These are phyloP conservation scores for Athene cunicularia DNA, from an alignment of 2,113 vertebrate genomes.

Conservation along the genomic window DNA sequence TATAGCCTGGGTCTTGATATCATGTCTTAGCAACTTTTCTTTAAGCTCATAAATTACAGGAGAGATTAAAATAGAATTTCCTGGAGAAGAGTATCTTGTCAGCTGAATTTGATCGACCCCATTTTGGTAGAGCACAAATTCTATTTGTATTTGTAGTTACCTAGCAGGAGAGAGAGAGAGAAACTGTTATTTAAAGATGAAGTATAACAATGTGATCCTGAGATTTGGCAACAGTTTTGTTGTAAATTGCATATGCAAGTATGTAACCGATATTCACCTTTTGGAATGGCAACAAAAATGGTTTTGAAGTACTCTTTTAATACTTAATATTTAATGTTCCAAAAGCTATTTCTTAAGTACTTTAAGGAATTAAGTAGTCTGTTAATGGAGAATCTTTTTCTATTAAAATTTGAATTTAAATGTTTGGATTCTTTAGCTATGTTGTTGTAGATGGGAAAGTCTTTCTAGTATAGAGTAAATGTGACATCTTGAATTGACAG, in stretches of 20 bases:
- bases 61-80: constrained; percentile 53
- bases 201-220: background rate
- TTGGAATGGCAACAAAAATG: background rate
- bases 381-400: background rate
- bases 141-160: constrained; percentile 38
- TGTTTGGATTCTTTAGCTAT: background rate
- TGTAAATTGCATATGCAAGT: background rate
- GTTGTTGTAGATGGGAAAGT: background rate
- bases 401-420: background rate
- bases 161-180: background rate
- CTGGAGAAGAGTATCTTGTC: constrained; percentile 33
- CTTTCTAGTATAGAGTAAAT: background rate
- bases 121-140: constrained; percentile 32
- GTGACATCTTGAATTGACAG: constrained; percentile 27
- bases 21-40: background rate
- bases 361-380: background rate
- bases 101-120: constrained; percentile 33
- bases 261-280: background rate
- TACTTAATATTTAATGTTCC: background rate
- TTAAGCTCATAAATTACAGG: background rate
- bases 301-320: background rate
- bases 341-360: background rate
- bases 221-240: background rate
- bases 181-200: background rate
- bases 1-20: background rate